A percentile compares a stretch with the other conserved stretches of the same genome.
Evolutionary conservation across 2,113 vertebrate genomes (phyloP).

Genomic region (Lutjanus erythropterus): DNA sequence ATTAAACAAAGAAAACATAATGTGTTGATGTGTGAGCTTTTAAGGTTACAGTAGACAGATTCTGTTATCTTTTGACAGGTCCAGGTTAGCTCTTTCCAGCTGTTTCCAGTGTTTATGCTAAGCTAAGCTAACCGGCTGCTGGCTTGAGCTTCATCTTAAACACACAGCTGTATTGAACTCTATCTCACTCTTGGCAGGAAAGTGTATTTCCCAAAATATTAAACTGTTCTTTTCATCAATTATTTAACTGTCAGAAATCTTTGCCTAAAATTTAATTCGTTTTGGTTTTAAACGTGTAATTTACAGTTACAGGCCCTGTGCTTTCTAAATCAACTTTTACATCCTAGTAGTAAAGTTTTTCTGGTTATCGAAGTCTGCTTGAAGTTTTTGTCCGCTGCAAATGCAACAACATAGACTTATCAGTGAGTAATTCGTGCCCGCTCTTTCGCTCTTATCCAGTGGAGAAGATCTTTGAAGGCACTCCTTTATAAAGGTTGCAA

Average conservation of each 20-base stretch:
- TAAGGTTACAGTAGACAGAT: background rate
- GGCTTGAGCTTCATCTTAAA: background rate
- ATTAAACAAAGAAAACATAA: background rate
- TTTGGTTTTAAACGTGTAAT: background rate
- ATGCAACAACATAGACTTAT: background rate
- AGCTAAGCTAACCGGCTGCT: background rate
- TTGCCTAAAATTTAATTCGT: background rate
- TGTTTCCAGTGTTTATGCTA: background rate
- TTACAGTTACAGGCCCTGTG: background rate
- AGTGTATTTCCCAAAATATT: background rate
- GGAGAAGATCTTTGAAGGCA: background rate
- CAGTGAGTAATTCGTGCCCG: background rate
- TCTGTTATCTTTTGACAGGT: background rate
- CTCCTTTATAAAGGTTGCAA: background rate
- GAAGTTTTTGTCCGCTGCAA: background rate
- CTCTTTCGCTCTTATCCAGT: background rate
- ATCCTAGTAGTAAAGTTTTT: background rate
- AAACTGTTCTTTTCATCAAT: background rate
- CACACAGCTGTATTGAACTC: accelerated
- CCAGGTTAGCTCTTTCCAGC: background rate
- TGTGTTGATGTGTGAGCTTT: background rate
- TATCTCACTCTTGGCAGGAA: background rate
- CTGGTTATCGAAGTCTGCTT: slow-evolving; percentile 1
- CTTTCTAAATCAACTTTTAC: background rate
- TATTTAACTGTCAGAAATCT: background rate